Percentiles rank a stretch among this genome's conserved stretches.
Conservation (phyloP, 2,113 vertebrate species). For the Dascyllus trimaculatus region DNA sequence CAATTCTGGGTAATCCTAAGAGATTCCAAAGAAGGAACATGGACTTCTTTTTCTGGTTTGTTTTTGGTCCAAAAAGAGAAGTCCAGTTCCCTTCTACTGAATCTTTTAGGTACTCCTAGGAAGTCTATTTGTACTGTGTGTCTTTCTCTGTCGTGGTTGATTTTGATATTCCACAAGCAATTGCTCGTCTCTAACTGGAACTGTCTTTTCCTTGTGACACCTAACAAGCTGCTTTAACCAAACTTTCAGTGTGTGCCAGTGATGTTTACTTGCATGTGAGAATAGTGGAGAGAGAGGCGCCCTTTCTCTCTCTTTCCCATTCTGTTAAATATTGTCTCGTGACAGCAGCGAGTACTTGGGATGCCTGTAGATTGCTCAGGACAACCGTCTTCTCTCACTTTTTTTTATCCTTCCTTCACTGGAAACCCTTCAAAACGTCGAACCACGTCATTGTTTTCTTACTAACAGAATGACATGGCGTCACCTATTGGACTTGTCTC, state of each 20-base stretch:
- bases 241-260: not conserved
- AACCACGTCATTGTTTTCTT: constrained; percentile 6
- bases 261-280: not conserved
- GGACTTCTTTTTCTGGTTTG: too few relatives aligned
- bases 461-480: not conserved
- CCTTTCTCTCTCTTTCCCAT: not conserved
- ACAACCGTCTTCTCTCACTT: constrained; percentile 13
- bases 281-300: not conserved
- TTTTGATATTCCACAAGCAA: constrained; percentile 2
- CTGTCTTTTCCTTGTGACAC: not conserved
- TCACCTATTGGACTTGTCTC: constrained; percentile 57
- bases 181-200: not conserved
- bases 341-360: constrained; percentile 16
- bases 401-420: constrained; percentile 34
- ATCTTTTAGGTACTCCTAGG: not conserved
- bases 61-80: too few relatives aligned
- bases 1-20: too few relatives aligned
- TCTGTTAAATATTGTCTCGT: constrained; percentile 20
- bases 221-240: not conserved
- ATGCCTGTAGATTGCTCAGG: constrained; percentile 41
- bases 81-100: too few relatives aligned
- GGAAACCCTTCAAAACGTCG: not conserved
- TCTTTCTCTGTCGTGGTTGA: constrained; percentile 1
- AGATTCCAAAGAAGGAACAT: too few relatives aligned
- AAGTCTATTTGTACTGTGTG: not conserved